Percentiles rank a stretch among this genome's conserved stretches.
phyloP scores from a whole-genome alignment of 2,113 vertebrate genomes.

The Periophthalmodon schlosseri region DNA sequence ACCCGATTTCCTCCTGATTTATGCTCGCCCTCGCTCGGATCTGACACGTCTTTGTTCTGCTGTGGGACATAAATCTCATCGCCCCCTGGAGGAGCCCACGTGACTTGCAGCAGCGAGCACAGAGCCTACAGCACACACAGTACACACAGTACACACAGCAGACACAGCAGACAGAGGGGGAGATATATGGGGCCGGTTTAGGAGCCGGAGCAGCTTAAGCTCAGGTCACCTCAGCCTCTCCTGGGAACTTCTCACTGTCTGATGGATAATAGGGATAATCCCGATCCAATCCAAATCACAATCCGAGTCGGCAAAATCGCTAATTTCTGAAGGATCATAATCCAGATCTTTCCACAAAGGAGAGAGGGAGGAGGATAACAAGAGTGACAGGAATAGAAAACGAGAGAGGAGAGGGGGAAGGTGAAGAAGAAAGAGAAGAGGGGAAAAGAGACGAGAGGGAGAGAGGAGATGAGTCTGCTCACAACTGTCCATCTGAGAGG shows the following conservation, averaged over 20 bases:
- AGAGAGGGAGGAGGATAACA: too few relatives aligned
- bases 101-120: constrained; percentile 54
- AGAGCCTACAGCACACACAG: constrained; percentile 40
- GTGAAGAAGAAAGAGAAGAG: too few relatives aligned
- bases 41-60: constrained; percentile 73
- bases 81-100: constrained; percentile 63
- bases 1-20: constrained; percentile 78
- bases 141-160: too few relatives aligned
- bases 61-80: constrained; percentile 75
- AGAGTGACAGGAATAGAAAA: too few relatives aligned
- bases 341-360: too few relatives aligned
- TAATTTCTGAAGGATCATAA: too few relatives aligned
- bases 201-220: constrained; percentile 38
- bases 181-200: constrained; percentile 27
- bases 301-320: too few relatives aligned
- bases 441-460: too few relatives aligned
- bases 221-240: not conserved
- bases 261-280: not conserved
- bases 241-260: not conserved
- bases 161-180: constrained; percentile 37
- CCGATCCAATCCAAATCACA: too few relatives aligned
- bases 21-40: constrained; percentile 59
- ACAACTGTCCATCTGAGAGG: too few relatives aligned
- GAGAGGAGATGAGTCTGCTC: too few relatives aligned
- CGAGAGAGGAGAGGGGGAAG: too few relatives aligned